phyloP scores from a whole-genome alignment of 2,888 invertebrate genomes.

The Drosophila kokeensis region DNA sequence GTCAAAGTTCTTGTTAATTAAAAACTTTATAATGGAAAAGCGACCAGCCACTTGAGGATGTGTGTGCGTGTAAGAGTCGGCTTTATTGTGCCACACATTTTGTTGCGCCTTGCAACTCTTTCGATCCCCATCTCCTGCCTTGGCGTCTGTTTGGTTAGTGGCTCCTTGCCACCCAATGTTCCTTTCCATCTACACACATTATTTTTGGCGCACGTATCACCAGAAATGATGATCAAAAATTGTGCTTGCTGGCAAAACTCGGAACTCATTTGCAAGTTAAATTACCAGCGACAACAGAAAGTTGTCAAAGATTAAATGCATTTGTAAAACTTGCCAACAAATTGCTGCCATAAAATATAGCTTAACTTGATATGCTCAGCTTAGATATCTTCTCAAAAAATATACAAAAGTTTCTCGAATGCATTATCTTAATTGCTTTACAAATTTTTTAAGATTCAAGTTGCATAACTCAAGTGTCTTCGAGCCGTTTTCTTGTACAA shows the following conservation, averaged over 20 bases:
- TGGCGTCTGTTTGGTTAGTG: conserved; percentile 7
- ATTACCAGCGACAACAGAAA: conserved; percentile 27
- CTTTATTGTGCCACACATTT: conserved; percentile 14
- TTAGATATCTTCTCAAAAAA: neutral
- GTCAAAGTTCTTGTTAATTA: conserved; percentile 56
- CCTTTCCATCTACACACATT: conserved; percentile 18
- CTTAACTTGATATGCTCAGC: neutral
- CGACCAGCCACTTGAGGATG: conserved; percentile 4
- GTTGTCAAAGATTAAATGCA: conserved; percentile 36
- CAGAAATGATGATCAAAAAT: conserved; percentile 47
- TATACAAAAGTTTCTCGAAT: conserved; percentile 6
- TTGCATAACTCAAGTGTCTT: neutral
- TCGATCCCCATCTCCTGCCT: neutral
- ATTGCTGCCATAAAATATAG: conserved; percentile 9
- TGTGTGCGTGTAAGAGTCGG: conserved; percentile 8
- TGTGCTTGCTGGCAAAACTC: conserved; percentile 17
- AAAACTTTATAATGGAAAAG: conserved; percentile 57
- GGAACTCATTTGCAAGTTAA: conserved; percentile 60
- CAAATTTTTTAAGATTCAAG: neutral
- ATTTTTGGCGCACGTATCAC: conserved; percentile 45
- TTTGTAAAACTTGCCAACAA: conserved; percentile 8
- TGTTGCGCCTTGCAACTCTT: conserved; percentile 16
- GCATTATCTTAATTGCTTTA: conserved; percentile 3
- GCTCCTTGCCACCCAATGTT: conserved; percentile 14
- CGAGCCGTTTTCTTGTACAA: neutral